These are phyloP conservation scores for Cataglyphis livida DNA, from an alignment of 2,888 invertebrate genomes.

Conservation along the genomic window DNA sequence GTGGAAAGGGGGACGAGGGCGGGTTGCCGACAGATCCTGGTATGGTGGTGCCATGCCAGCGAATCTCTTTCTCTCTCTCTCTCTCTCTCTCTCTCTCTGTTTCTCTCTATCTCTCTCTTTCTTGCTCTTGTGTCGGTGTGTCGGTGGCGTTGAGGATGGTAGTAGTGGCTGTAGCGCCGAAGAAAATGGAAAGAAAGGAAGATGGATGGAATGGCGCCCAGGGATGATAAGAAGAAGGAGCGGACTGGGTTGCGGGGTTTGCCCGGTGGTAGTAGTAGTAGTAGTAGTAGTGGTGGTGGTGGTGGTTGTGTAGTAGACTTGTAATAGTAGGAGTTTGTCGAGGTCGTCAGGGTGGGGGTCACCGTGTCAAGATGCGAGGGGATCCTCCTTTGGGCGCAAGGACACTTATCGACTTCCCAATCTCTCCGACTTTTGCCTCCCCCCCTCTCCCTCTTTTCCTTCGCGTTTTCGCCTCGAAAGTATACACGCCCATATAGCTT, in stretches of 20 bases:
- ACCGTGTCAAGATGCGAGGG: slow-evolving; percentile 80
- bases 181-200: slow-evolving; percentile 84
- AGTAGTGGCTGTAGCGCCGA: slow-evolving; percentile 73
- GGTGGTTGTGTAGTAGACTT: slow-evolving; percentile 41
- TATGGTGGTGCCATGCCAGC: slow-evolving; percentile 73
- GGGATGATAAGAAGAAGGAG: slow-evolving; percentile 76
- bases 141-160: slow-evolving; percentile 58
- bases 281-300: slow-evolving; percentile 49
- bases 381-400: slow-evolving; percentile 76
- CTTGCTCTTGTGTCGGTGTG: slow-evolving; percentile 30
- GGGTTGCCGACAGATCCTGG: slow-evolving; percentile 68
- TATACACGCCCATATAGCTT: slow-evolving; percentile 70
- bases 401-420: slow-evolving; percentile 76
- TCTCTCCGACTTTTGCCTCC: slow-evolving; percentile 6
- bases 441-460: slow-evolving; percentile 55
- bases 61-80: slow-evolving; percentile 39
- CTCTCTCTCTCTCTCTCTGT: background rate
- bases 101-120: background rate
- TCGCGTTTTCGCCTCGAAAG: slow-evolving; percentile 58
- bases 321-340: slow-evolving; percentile 57
- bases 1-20: slow-evolving; percentile 61
- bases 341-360: slow-evolving; percentile 73
- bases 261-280: slow-evolving; percentile 48
- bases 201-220: slow-evolving; percentile 83
- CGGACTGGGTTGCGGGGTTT: slow-evolving; percentile 61